Conservation (phyloP, 2,888 invertebrate species). For the Amblyjoppa proteus region DNA sequence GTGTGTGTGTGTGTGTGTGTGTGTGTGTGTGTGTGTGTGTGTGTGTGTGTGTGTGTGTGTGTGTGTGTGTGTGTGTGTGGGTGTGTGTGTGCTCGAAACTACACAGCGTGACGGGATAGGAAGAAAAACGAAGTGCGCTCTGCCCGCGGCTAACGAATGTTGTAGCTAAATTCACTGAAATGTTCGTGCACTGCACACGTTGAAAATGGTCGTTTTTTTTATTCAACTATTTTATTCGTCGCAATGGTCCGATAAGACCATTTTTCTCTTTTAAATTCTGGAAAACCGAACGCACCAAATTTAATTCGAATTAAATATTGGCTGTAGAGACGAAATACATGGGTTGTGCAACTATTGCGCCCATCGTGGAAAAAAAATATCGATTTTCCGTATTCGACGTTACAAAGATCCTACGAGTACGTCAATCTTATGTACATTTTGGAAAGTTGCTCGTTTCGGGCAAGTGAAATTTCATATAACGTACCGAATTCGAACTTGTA, state of each 20-base stretch:
- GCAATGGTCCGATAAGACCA: too few relatives aligned
- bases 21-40: neutral
- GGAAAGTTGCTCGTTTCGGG: too few relatives aligned
- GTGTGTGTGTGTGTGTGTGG: too few relatives aligned
- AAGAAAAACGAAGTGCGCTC: slow-evolving; percentile 22
- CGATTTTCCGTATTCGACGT: too few relatives aligned
- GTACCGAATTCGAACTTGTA: too few relatives aligned
- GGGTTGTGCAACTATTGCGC: neutral
- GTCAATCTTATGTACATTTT: too few relatives aligned
- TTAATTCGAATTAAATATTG: neutral
- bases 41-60: too few relatives aligned
- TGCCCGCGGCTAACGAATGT: neutral
- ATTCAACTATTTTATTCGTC: neutral
- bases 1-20: too few relatives aligned
- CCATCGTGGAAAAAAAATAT: neutral
- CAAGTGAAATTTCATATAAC: too few relatives aligned
- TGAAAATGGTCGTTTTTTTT: neutral
- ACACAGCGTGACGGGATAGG: slow-evolving; percentile 8
- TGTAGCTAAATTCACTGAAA: neutral
- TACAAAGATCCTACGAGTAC: too few relatives aligned
- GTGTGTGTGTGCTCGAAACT: neutral
- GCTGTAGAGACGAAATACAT: neutral
- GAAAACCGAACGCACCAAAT: neutral
- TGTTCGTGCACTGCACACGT: neutral
- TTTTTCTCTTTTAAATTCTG: neutral